Conservation (phyloP, 1,140 invertebrate genomes). For the Galleria mellonella region DNA sequence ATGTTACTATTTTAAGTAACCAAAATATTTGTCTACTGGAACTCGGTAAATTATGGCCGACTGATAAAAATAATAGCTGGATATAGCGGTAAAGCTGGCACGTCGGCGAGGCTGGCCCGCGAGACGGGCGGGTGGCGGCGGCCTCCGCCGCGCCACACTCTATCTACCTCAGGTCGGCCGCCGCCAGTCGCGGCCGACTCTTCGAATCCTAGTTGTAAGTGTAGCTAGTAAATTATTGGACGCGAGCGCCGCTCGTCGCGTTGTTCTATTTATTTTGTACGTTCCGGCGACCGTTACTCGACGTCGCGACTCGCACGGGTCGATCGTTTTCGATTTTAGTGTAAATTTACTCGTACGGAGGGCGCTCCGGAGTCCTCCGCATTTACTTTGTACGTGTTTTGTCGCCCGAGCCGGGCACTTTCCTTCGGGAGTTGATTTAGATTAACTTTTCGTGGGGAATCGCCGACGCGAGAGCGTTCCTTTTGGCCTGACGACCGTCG, state of each 20-base stretch:
- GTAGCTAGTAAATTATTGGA: slow-evolving; percentile 61
- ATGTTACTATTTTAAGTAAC: too few relatives aligned
- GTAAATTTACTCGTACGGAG: slow-evolving; percentile 9
- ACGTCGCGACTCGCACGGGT: slow-evolving; percentile 3
- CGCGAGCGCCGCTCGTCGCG: slow-evolving; percentile 14
- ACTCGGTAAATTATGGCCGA: too few relatives aligned
- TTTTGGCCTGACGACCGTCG: slow-evolving; percentile 23
- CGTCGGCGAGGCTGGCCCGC: too few relatives aligned
- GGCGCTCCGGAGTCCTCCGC: slow-evolving; percentile 17
- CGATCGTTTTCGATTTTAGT: background rate
- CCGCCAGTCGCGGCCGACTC: slow-evolving; percentile 33
- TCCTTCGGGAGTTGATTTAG: too few relatives aligned
- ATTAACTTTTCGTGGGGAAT: too few relatives aligned
- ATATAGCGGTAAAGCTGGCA: too few relatives aligned
- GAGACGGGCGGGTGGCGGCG: background rate
- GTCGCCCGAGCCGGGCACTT: background rate
- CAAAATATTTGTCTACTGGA: too few relatives aligned
- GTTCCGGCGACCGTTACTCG: too few relatives aligned
- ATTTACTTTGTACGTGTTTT: slow-evolving; percentile 23
- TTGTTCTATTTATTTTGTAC: slow-evolving; percentile 43
- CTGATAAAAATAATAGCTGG: too few relatives aligned
- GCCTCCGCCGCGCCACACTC: slow-evolving; percentile 3
- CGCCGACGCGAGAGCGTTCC: slow-evolving; percentile 7
- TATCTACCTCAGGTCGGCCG: slow-evolving; percentile 58
- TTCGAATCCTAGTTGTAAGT: slow-evolving; percentile 67